Evolutionary conservation across 2,888 invertebrate species (phyloP).

Genomic region (Acrobeloides nanus): DNA sequence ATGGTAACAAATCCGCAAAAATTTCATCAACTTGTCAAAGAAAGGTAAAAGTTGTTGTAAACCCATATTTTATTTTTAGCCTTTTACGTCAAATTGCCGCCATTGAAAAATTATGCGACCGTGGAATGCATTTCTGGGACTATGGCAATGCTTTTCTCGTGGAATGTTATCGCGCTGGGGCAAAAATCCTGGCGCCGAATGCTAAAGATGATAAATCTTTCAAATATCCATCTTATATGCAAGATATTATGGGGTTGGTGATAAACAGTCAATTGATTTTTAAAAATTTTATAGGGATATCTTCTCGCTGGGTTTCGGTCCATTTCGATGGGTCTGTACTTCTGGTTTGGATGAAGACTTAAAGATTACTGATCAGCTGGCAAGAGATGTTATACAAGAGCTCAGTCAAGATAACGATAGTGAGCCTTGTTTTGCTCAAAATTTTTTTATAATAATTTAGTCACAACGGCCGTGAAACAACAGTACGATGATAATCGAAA

Average conservation of each 20-base stretch:
- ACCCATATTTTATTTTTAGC: conserved; percentile 49
- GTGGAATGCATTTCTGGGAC: conserved; percentile 63
- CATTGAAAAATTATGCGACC: conserved; percentile 59
- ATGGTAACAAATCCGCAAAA: conserved; percentile 58
- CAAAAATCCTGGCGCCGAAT: conserved; percentile 55
- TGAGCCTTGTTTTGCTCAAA: conserved; percentile 12
- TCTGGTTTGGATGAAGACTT: conserved; percentile 60
- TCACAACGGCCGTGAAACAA: conserved; percentile 57
- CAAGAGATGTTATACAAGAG: conserved; percentile 57
- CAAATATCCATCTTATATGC: conserved; percentile 63
- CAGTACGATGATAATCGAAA: conserved; percentile 62
- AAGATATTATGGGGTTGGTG: conserved; percentile 63
- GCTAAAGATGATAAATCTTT: conserved; percentile 57
- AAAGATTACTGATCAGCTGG: conserved; percentile 60
- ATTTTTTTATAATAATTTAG: conserved; percentile 7
- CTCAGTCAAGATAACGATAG: conserved; percentile 35
- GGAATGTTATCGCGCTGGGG: conserved; percentile 62
- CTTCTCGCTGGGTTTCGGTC: conserved; percentile 65
- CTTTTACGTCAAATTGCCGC: conserved; percentile 61
- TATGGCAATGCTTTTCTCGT: conserved; percentile 65
- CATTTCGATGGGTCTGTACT: conserved; percentile 64
- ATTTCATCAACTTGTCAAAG: conserved; percentile 60
- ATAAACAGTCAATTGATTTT: background rate
- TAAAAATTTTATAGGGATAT: conserved; percentile 58
- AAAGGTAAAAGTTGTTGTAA: conserved; percentile 57